A percentile compares a stretch with the other conserved stretches of the same genome.
Evolutionary conservation across 2,888 invertebrate genomes (phyloP).

Genomic region (Ophion costatus): DNA sequence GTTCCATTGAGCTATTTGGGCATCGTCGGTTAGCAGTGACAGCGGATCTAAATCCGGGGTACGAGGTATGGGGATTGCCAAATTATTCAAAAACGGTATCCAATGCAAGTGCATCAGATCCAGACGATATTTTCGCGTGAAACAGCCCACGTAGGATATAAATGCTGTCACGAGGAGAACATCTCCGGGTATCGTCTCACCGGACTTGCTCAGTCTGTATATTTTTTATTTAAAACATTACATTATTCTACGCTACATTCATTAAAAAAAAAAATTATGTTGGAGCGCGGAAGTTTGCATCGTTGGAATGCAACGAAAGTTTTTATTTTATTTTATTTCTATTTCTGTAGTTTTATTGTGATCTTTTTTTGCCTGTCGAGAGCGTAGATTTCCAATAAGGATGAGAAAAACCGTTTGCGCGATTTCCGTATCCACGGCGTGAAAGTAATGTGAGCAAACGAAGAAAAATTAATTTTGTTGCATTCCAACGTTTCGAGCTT

Average conservation of each 20-base stretch:
- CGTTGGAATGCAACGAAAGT: no score
- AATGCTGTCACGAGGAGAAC: conserved; percentile 95
- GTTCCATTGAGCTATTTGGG: conserved; percentile 96
- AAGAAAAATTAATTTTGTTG: no score
- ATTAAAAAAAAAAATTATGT: no score
- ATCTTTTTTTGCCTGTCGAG: no score
- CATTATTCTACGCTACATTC: background rate
- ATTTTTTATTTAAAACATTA: background rate
- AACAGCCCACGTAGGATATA: conserved; percentile 97
- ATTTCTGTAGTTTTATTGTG: no score
- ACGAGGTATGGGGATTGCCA: conserved; percentile 91
- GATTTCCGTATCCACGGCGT: no score
- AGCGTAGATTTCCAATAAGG: no score
- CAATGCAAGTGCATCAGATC: conserved; percentile 92
- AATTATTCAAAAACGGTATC: conserved; percentile 90
- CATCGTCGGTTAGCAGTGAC: conserved; percentile 95
- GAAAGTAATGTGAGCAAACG: no score
- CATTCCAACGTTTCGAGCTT: no score
- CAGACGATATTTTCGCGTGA: conserved; percentile 92
- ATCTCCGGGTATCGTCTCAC: conserved; percentile 94
- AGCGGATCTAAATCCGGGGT: conserved; percentile 93
- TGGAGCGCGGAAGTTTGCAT: no score
- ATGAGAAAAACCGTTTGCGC: no score
- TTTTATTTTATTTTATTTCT: no score
- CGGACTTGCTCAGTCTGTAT: conserved; percentile 88